Evolutionary conservation across 2,888 invertebrate genomes (phyloP).

Genomic region (Eudemis profundana): DNA sequence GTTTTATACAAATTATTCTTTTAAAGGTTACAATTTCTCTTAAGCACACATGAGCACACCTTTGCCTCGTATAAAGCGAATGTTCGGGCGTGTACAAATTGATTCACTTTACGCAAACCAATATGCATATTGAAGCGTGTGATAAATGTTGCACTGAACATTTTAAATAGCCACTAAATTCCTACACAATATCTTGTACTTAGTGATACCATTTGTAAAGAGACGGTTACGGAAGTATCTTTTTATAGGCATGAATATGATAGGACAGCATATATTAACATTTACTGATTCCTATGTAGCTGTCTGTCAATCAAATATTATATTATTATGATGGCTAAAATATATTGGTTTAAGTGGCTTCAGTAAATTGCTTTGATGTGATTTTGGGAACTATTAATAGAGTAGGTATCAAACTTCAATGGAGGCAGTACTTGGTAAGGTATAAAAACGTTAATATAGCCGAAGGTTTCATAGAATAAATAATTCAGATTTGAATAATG

Average conservation of each 20-base stretch:
- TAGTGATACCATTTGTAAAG: conserved; percentile 18
- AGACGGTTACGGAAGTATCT: conserved; percentile 17
- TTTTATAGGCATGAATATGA: conserved; percentile 18
- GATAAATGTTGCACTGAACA: conserved; percentile 33
- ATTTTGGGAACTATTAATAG: not conserved
- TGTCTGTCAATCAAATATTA: conserved; percentile 29
- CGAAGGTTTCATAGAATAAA: not conserved
- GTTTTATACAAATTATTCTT: conserved; percentile 2
- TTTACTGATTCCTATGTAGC: conserved; percentile 23
- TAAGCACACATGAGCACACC: conserved; percentile 10
- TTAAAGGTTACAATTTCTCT: conserved; percentile 11
- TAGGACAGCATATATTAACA: conserved; percentile 27
- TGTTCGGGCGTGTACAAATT: conserved; percentile 31
- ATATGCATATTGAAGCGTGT: conserved; percentile 35
- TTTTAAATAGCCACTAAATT: conserved; percentile 36
- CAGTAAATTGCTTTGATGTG: not conserved
- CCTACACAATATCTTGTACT: conserved; percentile 24
- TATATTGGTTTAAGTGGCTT: conserved; percentile 1
- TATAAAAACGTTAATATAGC: not conserved
- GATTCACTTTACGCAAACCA: conserved; percentile 37
- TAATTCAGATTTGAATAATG: too few species aligned
- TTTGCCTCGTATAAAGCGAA: conserved; percentile 6
- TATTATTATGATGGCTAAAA: conserved; percentile 11
- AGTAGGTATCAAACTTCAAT: not conserved
- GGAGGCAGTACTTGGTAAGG: not conserved